Evolutionary conservation across 1,140 invertebrate species (phyloP).

Genomic region (Leptopilina boulardi): DNA sequence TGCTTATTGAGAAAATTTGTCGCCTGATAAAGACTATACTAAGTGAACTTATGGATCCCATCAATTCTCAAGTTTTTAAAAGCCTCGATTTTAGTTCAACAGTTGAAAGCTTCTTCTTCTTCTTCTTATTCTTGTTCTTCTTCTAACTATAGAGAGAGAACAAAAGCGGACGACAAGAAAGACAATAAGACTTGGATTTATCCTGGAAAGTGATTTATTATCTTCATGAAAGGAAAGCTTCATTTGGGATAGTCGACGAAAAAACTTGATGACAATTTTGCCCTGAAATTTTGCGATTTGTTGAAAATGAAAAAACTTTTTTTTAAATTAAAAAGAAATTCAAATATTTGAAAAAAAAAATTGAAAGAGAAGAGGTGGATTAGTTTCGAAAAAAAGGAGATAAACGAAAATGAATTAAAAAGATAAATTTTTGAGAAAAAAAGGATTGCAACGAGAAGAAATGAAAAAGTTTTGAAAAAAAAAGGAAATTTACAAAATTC

Average conservation of each 20-base stretch:
- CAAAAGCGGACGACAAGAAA: background rate
- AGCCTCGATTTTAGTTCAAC: background rate
- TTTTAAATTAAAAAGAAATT: background rate
- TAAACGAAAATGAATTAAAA: background rate
- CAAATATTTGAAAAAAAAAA: background rate
- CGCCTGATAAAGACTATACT: background rate
- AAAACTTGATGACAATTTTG: background rate
- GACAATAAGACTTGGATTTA: slow-evolving; percentile 27
- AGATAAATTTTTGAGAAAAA: background rate
- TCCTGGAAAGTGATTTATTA: background rate
- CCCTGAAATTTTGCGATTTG: too few relatives aligned
- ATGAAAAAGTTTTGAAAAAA: background rate
- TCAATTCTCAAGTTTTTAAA: slow-evolving; percentile 19
- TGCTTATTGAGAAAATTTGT: background rate
- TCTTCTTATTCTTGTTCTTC: too few relatives aligned
- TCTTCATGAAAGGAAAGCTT: slow-evolving; percentile 3
- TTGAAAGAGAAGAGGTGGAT: background rate
- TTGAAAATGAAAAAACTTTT: too few relatives aligned
- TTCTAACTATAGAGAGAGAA: background rate
- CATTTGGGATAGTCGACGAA: background rate
- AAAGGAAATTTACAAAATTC: background rate
- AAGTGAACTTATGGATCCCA: slow-evolving; percentile 7
- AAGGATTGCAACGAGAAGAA: background rate
- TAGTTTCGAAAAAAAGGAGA: background rate
- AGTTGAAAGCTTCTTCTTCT: background rate